Evolutionary conservation across 2,797 vertebrate species (phyloP).

Genomic region (Gobionotothen gibberifrons): DNA sequence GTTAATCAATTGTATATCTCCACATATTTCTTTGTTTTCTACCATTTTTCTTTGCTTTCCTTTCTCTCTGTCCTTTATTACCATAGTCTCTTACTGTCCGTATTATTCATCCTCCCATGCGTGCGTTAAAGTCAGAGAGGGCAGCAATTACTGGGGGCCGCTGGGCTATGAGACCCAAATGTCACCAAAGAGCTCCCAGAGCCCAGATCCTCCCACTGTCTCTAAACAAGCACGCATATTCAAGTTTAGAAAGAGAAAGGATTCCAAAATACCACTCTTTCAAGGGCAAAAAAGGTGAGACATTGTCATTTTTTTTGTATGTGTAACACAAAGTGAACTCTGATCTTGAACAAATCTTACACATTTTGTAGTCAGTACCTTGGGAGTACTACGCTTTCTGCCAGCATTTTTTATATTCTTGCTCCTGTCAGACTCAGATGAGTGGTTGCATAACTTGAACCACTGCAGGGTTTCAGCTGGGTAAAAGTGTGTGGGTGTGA

Average conservation of each 20-base stretch:
- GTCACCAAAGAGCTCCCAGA: slow-evolving; percentile 83
- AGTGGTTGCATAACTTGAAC: slow-evolving; percentile 41
- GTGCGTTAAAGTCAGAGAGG: slow-evolving; percentile 94
- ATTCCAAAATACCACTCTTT: slow-evolving; percentile 89
- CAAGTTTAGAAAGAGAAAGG: slow-evolving; percentile 98
- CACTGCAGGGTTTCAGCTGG: slow-evolving; percentile 27
- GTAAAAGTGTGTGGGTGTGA: slow-evolving; percentile 60
- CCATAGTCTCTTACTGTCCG: slow-evolving; percentile 85
- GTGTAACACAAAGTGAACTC: slow-evolving; percentile 46
- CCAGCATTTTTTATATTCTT: slow-evolving; percentile 20
- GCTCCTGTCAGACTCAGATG: slow-evolving; percentile 25
- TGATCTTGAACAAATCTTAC: slow-evolving; percentile 25
- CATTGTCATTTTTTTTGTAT: slow-evolving; percentile 44
- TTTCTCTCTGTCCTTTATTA: slow-evolving; percentile 79
- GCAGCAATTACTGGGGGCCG: slow-evolving; percentile 92
- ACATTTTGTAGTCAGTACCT: slow-evolving; percentile 40
- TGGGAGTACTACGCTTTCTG: slow-evolving; percentile 36
- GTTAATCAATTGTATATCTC: slow-evolving; percentile 59
- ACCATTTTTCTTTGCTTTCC: slow-evolving; percentile 77
- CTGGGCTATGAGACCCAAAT: slow-evolving; percentile 79
- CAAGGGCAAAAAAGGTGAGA: slow-evolving; percentile 94
- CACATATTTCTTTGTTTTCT: slow-evolving; percentile 79
- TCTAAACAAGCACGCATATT: slow-evolving; percentile 93
- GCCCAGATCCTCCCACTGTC: slow-evolving; percentile 86
- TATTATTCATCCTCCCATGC: slow-evolving; percentile 87